phyloP scores from a whole-genome alignment of 2,797 vertebrate species.

The Lagorchestes hirsutus region DNA sequence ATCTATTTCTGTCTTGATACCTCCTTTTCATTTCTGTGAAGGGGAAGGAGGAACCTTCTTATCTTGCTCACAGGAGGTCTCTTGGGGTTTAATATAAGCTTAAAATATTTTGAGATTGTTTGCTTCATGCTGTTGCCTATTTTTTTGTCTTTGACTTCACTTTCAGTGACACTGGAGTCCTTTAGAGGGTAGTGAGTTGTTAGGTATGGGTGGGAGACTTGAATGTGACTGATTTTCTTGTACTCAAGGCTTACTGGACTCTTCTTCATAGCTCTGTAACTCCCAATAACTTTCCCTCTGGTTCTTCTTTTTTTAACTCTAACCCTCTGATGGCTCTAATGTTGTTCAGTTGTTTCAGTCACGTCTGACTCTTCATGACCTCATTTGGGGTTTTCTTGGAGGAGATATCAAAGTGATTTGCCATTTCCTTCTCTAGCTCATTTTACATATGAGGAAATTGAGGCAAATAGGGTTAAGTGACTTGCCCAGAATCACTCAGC shows the following conservation, averaged over 20 bases:
- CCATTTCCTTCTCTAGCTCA: not conserved
- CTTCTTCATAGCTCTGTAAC: not conserved
- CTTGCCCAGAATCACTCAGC: not conserved
- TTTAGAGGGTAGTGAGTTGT: conserved; percentile 4
- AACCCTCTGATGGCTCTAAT: not conserved
- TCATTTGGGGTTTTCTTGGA: not conserved
- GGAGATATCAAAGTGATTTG: not conserved
- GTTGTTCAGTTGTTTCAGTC: not conserved
- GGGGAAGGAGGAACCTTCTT: conserved; percentile 65
- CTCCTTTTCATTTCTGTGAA: conserved; percentile 70
- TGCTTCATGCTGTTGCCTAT: not conserved
- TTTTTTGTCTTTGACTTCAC: conserved; percentile 16
- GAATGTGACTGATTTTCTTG: not conserved
- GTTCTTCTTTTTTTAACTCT: not conserved
- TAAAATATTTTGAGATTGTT: conserved; percentile 7
- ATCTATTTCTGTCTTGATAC: conserved; percentile 60
- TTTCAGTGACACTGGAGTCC: conserved; percentile 5
- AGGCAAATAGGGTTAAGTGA: not conserved
- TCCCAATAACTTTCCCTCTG: not conserved
- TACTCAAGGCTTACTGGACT: not conserved
- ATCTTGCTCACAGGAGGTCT: conserved; percentile 44
- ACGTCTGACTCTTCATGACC: not conserved
- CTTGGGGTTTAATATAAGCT: conserved; percentile 9
- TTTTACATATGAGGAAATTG: not conserved
- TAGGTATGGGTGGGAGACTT: not conserved